A percentile compares a stretch with the other conserved stretches of the same genome.
phyloP scores from a whole-genome alignment of 2,797 vertebrate species.

The Peromyscus eremicus region DNA sequence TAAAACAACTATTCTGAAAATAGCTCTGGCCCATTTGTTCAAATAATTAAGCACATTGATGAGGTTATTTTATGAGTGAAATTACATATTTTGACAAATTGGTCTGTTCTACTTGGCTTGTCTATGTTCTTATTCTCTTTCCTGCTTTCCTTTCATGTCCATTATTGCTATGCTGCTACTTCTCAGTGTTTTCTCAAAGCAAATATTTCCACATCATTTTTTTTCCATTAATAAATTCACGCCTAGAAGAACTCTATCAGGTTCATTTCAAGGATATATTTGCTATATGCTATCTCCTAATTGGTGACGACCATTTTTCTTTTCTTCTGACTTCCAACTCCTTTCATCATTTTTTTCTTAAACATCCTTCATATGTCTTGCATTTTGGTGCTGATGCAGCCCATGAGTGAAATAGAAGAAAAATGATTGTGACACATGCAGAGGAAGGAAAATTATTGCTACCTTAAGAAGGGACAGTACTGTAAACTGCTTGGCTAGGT shows the following conservation, averaged over 20 bases:
- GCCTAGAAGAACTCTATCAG: not conserved
- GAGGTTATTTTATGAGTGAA: conserved; percentile 38
- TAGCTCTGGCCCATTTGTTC: conserved; percentile 52
- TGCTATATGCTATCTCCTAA: not conserved
- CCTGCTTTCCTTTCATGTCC: not conserved
- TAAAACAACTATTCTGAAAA: conserved; percentile 70
- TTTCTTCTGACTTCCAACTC: not conserved
- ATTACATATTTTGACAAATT: not conserved
- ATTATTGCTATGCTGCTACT: not conserved
- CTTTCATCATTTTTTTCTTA: not conserved
- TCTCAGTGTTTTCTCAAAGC: not conserved
- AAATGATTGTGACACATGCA: not conserved
- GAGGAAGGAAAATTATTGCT: not conserved
- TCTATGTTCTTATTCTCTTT: not conserved
- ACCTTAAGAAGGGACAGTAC: not conserved
- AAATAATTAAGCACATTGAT: conserved; percentile 37
- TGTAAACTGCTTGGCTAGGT: not conserved
- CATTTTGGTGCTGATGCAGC: not conserved
- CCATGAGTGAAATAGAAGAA: not conserved
- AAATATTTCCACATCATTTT: conserved; percentile 16
- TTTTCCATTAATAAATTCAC: not conserved
- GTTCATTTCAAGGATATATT: not conserved
- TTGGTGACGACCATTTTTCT: not conserved
- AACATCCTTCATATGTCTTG: not conserved
- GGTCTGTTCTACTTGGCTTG: not conserved